Evolutionary conservation across 2,888 invertebrate species (phyloP).

Genomic region (Camponotus fellah): DNA sequence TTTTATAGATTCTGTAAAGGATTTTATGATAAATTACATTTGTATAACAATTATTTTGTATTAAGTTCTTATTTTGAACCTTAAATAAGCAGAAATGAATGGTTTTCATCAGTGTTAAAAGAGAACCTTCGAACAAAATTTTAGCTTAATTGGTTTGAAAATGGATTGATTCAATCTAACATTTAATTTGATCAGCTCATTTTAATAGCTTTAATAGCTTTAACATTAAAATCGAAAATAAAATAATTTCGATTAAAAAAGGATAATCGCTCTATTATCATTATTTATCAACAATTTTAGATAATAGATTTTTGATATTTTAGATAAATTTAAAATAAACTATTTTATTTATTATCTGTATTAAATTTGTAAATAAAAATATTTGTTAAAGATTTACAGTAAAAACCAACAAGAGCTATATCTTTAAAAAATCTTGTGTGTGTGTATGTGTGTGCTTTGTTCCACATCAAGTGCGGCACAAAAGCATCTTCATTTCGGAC

Average conservation of each 20-base stretch:
- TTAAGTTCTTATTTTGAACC: neutral
- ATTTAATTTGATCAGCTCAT: neutral
- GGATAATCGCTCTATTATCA: neutral
- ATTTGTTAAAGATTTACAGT: neutral
- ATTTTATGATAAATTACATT: neutral
- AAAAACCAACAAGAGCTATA: neutral
- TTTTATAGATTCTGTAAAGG: neutral
- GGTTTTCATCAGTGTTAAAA: neutral
- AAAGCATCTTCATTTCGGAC: conserved; percentile 11
- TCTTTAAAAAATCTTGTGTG: neutral
- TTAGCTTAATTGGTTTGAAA: neutral
- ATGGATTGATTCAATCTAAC: neutral
- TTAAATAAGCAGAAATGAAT: neutral
- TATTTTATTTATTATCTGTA: neutral
- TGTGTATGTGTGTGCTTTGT: neutral
- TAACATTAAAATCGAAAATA: neutral
- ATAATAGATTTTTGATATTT: neutral
- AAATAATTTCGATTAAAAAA: neutral
- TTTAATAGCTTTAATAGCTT: too few relatives aligned
- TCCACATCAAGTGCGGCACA: neutral
- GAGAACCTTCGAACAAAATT: neutral
- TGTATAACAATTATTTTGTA: neutral
- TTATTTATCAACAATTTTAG: neutral
- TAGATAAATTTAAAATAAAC: neutral
- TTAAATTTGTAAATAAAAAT: neutral